Evolutionary conservation across 2,888 invertebrate genomes (phyloP).

Genomic region (Deilephila porcellus): DNA sequence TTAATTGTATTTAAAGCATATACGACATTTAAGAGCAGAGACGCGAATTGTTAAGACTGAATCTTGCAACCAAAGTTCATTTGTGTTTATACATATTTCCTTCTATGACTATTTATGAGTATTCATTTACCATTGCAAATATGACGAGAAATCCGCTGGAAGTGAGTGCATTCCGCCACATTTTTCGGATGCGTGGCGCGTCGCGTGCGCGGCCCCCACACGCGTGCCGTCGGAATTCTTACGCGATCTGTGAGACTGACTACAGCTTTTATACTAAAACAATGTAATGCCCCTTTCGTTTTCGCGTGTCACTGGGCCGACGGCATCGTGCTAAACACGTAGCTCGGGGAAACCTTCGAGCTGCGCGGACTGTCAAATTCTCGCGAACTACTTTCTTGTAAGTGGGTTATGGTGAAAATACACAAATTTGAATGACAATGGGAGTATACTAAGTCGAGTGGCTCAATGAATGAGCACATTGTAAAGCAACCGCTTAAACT

Average conservation of each 20-base stretch:
- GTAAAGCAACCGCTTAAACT: too few relatives aligned
- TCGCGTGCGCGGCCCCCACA: slow-evolving; percentile 4
- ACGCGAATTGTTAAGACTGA: too few relatives aligned
- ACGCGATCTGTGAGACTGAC: slow-evolving; percentile 6
- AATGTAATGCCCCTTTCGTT: slow-evolving; percentile 15
- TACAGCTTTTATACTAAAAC: slow-evolving; percentile 23
- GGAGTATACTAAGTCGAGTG: not conserved
- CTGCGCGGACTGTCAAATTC: slow-evolving; percentile 7
- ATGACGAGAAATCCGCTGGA: slow-evolving; percentile 6
- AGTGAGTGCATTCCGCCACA: not conserved
- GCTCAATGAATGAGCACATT: too few relatives aligned
- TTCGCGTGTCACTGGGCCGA: slow-evolving; percentile 18
- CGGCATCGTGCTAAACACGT: not conserved
- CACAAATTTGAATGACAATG: not conserved
- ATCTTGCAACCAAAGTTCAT: too few relatives aligned
- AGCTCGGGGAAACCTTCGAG: not conserved
- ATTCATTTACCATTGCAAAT: not conserved
- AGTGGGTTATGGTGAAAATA: slow-evolving; percentile 7
- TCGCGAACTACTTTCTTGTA: not conserved
- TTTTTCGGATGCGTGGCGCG: slow-evolving; percentile 1
- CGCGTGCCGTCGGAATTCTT: slow-evolving; percentile 3
- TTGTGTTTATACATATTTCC: too few relatives aligned
- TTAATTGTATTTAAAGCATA: too few relatives aligned
- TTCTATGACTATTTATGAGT: not conserved
- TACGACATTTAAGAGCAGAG: too few relatives aligned